These are phyloP conservation scores for Aquatica leii DNA, from an alignment of 2,888 invertebrate species.

Conservation along the genomic window DNA sequence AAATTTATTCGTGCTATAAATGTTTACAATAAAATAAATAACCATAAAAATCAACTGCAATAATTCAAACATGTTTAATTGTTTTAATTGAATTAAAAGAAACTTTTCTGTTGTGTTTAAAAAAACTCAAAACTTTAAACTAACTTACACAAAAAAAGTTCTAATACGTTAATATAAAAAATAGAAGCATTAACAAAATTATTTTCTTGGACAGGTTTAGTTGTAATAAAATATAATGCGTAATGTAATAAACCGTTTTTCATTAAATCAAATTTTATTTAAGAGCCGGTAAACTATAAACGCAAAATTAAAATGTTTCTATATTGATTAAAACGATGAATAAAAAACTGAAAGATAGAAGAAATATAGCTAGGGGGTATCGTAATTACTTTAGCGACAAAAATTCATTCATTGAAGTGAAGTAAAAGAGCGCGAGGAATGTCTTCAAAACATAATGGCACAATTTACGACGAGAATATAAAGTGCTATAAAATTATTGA, in stretches of 20 bases:
- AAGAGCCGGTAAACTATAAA: slow-evolving; percentile 7
- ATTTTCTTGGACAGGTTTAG: too few species aligned
- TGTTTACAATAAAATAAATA: too few species aligned
- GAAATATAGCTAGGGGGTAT: slow-evolving; percentile 24
- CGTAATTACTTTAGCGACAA: slow-evolving; percentile 33
- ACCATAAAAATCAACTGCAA: too few species aligned
- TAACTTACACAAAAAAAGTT: too few species aligned
- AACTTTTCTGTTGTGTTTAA: too few species aligned
- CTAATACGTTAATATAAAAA: too few species aligned
- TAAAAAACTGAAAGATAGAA: slow-evolving; percentile 13
- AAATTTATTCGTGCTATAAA: too few species aligned
- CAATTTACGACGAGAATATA: slow-evolving; percentile 56
- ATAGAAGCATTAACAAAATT: too few species aligned
- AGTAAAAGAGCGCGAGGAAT: slow-evolving; percentile 45
- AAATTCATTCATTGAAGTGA: slow-evolving; percentile 29
- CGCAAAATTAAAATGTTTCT: slow-evolving; percentile 11
- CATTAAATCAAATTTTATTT: slow-evolving; percentile 8
- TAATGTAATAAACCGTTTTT: background rate
- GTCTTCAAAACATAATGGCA: slow-evolving; percentile 56
- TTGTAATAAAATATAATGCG: background rate
- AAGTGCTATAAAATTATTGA: slow-evolving; percentile 59
- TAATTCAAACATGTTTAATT: too few species aligned
- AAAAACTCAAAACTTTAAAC: too few species aligned
- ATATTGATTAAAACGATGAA: slow-evolving; percentile 18
- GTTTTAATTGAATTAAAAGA: too few species aligned